phyloP scores from a whole-genome alignment of 2,113 vertebrate species.

The Xenotilapia caudafasciata region DNA sequence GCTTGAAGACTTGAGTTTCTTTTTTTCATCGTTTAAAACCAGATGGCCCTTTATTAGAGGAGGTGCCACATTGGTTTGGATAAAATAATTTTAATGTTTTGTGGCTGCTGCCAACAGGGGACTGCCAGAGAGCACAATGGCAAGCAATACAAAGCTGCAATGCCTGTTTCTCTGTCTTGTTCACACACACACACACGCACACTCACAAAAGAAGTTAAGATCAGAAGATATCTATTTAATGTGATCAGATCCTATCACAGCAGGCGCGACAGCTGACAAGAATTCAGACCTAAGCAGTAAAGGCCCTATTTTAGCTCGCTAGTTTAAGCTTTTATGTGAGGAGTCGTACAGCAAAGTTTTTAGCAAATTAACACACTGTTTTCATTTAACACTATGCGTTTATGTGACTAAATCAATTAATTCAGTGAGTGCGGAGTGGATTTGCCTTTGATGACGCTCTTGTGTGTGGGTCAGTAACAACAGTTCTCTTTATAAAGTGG shows the following conservation, averaged over 20 bases:
- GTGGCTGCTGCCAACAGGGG: not conserved
- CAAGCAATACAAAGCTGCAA: not conserved
- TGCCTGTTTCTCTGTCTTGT: not conserved
- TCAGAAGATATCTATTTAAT: not conserved
- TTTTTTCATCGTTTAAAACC: slow-evolving; percentile 24
- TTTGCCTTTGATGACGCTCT: not conserved
- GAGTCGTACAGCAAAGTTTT: not conserved
- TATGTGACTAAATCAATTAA: not conserved
- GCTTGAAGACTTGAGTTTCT: not conserved
- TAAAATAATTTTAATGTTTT: slow-evolving; percentile 47
- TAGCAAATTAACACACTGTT: not conserved
- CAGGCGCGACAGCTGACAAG: not conserved
- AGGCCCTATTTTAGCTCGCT: not conserved
- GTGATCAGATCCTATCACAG: not conserved
- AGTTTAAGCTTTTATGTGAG: not conserved
- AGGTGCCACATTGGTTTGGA: not conserved
- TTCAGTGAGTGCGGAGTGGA: not conserved
- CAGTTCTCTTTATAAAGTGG: not conserved
- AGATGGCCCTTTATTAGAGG: slow-evolving; percentile 4
- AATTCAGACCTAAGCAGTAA: not conserved
- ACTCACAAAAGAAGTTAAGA: not conserved
- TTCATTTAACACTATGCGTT: not conserved
- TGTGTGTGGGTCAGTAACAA: slow-evolving; percentile 20
- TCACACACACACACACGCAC: not conserved
- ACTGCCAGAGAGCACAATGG: not conserved